Percentiles rank a stretch among this genome's conserved stretches.
These are phyloP conservation scores for Acrobeloides nanus DNA, from an alignment of 2,888 invertebrate species.

Conservation along the genomic window DNA sequence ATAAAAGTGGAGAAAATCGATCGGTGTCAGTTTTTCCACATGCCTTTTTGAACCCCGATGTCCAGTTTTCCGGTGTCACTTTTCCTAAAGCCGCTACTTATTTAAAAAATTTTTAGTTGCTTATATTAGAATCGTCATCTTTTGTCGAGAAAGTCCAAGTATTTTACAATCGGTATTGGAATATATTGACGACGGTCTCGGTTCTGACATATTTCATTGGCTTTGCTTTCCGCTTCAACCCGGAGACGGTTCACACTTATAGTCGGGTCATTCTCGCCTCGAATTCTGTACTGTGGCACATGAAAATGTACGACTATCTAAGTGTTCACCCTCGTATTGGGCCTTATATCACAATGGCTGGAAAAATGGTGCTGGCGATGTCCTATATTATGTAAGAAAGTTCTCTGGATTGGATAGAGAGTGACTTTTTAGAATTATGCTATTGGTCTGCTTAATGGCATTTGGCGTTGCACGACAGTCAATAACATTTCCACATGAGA, in stretches of 20 bases:
- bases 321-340: slow-evolving; percentile 76
- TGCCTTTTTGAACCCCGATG: too few species aligned
- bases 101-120: slow-evolving; percentile 56
- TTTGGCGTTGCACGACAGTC: slow-evolving; percentile 87
- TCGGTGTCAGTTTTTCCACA: too few species aligned
- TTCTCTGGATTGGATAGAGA: slow-evolving; percentile 52
- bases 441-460: slow-evolving; percentile 88
- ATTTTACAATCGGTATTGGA: slow-evolving; percentile 48
- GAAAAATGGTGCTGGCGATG: slow-evolving; percentile 64
- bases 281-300: slow-evolving; percentile 60
- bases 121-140: slow-evolving; percentile 55
- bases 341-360: slow-evolving; percentile 97
- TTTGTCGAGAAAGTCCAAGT: slow-evolving; percentile 55
- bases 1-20: too few species aligned
- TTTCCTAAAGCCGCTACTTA: too few species aligned
- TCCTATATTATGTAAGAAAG: neutral
- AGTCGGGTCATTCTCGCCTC: slow-evolving; percentile 75
- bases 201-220: slow-evolving; percentile 65
- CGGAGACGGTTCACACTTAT: slow-evolving; percentile 56
- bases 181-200: slow-evolving; percentile 58
- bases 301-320: slow-evolving; percentile 80
- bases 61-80: too few species aligned
- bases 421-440: slow-evolving; percentile 93
- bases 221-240: slow-evolving; percentile 55
- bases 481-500: slow-evolving; percentile 78